Percentiles rank a stretch among this genome's conserved stretches.
These are phyloP conservation scores for Oreohelix idahoensis DNA, from an alignment of 1,140 invertebrate genomes.

Conservation along the genomic window DNA sequence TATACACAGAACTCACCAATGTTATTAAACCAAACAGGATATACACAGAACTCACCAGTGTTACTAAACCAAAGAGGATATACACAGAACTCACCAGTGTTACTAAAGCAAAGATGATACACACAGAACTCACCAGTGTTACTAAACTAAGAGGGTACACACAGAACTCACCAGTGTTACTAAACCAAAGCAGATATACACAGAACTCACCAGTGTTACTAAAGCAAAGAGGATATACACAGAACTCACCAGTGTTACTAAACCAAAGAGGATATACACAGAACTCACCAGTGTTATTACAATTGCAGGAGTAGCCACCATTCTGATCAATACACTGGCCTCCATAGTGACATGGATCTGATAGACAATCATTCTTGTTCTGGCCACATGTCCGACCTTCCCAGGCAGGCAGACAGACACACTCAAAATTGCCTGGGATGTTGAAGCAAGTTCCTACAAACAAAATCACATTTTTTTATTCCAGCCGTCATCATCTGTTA, in stretches of 20 bases:
- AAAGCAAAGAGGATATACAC: too few species aligned
- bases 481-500: background rate
- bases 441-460: constrained; percentile 53
- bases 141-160: too few species aligned
- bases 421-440: constrained; percentile 48
- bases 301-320: constrained; percentile 80
- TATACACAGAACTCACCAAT: too few species aligned
- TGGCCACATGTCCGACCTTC: constrained; percentile 78
- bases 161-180: too few species aligned
- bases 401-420: constrained; percentile 55
- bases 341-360: constrained; percentile 89
- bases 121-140: too few species aligned
- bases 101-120: too few species aligned
- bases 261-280: too few species aligned
- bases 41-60: background rate
- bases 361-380: constrained; percentile 94
- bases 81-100: background rate
- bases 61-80: too few species aligned
- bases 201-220: too few species aligned
- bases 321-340: constrained; percentile 84
- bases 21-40: too few species aligned
- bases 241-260: too few species aligned
- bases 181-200: too few species aligned
- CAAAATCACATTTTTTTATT: background rate
- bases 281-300: constrained; percentile 74